Evolutionary conservation across 2,113 vertebrate genomes (phyloP), one percentile per base, ranked within the genome.

Genomic region (Struthidea cinerea): DNA sequence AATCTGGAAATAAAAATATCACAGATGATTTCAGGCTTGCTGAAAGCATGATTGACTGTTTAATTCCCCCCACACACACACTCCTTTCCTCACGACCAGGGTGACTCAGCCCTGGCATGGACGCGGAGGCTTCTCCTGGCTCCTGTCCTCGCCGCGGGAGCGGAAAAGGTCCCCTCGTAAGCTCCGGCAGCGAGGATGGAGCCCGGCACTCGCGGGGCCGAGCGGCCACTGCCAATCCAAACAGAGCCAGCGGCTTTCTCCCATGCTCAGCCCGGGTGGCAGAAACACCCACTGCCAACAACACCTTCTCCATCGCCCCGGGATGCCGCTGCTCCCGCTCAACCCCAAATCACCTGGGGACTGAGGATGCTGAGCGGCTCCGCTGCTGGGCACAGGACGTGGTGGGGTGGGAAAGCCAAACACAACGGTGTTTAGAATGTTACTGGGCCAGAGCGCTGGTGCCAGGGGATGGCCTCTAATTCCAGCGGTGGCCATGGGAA

Each of bases 31-130:
- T 84, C 80, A 95, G 91, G 76, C 82, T 75, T 81, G 96, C 78
- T 91, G 94, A 95, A 95, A 96, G 83, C 90, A 94, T 76, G 92
- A 96, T 52, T 93, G 88, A 90, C 95, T 85, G 91, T 56, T 83
- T 89, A 41, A 73, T 86, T 84, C 60, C 64, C 60, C 10, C 3
- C 16, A 8, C 75, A 35, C 47, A 52, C 60, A 15, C 27, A 1
- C 63, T 84, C 55, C 74, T 85, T 69, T 70, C 89, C 91, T 77
- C 81, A 79, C n/a, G 44, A 37, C 44, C 35, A 5, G 46, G 47
- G 74, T 92, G 95, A 97, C 95, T 96, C 93, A 93, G 90, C 64
- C 68, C 84, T 90, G 93, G 91, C 94, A 79, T 11, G 3, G 59
- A 59, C 17, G 0, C 0, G 27, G 79, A 93, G 76, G 73, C 67